Base-by-base conservation (phyloP, 2,113 vertebrate genomes). In the Oncorhynchus kisutch region DNA sequence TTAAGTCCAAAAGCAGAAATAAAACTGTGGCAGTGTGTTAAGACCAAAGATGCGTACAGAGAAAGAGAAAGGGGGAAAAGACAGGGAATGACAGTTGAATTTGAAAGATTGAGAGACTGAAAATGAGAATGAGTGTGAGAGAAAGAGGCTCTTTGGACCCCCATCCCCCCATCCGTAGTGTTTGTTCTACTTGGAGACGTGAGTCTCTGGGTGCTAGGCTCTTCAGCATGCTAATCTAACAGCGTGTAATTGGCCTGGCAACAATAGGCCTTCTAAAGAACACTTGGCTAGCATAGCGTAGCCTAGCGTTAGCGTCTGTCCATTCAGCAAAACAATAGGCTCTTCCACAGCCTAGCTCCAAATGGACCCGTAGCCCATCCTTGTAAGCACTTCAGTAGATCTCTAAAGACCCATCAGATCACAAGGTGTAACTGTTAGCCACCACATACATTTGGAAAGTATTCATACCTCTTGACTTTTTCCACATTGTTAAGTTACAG, bases 151-250 rank as follows among this genome's bases (percentile, higher is more conserved):
- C 27, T 81, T 14, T 25, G 12, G 24, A 20, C 7, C 39, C 67
- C 70, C 13, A 22, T 0, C 20, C 51, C 51, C 24, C 31, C 49
- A 18, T 25, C 66, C 34, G 16, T 1, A 24, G 5, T 72, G 62
- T 75, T 73, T 76, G 65, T 60, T 82, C 82, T 73, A 59, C 22
- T 68, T 54, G 67, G 80, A 75, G 78, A 83, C 76, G 67, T 71
- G 82, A 64, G 80, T 67, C 76, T 80, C 62, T 18, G 0, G 70
- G 72, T 62, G 16, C 74, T 70, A 34, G 8, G 71, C 67, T 82
- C 82, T 82, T 84, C 73, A 77, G 74, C 75, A 87, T 85, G 85
- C 85, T 84, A 86, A 88, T 90, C 81, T 79, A 76, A 84, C 75
- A 80, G 85, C 82, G 75, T 83, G 85, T 82, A 81, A 82, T 83